Percentiles rank a stretch among this genome's conserved stretches.
Evolutionary conservation across 2,113 vertebrate genomes (phyloP).

Genomic region (Serilophus lunatus): DNA sequence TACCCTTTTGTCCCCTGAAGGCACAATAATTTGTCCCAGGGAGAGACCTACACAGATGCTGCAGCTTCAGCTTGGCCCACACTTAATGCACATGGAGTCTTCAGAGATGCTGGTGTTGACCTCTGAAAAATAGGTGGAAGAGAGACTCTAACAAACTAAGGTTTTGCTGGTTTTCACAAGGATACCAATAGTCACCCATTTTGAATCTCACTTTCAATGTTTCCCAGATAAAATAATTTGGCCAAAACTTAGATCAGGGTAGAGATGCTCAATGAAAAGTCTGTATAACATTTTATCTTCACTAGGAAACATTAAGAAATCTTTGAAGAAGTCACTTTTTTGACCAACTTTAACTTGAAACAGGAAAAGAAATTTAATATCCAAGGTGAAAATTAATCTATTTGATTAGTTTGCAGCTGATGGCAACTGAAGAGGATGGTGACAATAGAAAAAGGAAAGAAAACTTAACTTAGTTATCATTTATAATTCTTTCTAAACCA

Average conservation of each 20-base stretch:
- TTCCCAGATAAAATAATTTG: neutral
- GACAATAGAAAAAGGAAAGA: neutral
- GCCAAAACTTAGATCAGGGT: neutral
- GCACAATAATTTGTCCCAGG: neutral
- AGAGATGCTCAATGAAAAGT: neutral
- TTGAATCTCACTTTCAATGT: neutral
- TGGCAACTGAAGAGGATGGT: neutral
- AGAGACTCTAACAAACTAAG: neutral
- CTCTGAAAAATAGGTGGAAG: neutral
- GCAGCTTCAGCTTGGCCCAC: neutral
- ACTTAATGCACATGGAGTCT: neutral
- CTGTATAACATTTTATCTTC: neutral
- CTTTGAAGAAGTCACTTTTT: neutral
- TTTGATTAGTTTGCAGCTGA: neutral
- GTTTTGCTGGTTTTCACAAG: neutral
- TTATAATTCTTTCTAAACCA: neutral
- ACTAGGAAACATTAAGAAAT: neutral
- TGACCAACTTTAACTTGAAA: neutral
- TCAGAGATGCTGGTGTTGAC: neutral
- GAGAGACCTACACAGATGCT: neutral
- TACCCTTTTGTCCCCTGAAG: neutral
- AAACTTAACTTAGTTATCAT: neutral
- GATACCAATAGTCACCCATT: neutral
- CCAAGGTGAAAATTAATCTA: neutral
- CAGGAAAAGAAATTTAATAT: neutral